phyloP scores from a whole-genome alignment of 2,113 vertebrate species.

The Reinhardtius hippoglossoides region DNA sequence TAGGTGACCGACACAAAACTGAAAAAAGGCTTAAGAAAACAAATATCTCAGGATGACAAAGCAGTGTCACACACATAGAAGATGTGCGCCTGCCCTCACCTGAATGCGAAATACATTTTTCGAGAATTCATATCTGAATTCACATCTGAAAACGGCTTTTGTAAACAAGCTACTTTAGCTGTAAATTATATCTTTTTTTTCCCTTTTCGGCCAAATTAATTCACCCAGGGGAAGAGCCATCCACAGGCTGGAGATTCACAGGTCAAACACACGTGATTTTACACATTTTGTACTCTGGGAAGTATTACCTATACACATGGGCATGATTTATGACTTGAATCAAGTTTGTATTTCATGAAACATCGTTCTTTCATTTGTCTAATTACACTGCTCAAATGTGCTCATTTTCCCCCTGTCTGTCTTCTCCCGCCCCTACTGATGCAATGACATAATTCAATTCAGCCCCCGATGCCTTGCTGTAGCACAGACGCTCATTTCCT shows the following conservation, averaged over 20 bases:
- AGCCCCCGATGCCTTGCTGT: slow-evolving; percentile 33
- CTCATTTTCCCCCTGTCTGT: slow-evolving; percentile 55
- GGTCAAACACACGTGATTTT: neutral
- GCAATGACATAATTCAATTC: slow-evolving; percentile 54
- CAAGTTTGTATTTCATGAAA: slow-evolving; percentile 32
- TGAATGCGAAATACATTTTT: too few relatives aligned
- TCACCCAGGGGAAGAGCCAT: neutral
- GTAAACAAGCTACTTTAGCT: too few relatives aligned
- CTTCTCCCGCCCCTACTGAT: slow-evolving; percentile 42
- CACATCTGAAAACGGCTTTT: too few relatives aligned
- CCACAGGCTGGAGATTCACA: neutral
- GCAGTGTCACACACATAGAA: too few relatives aligned
- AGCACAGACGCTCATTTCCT: slow-evolving; percentile 43
- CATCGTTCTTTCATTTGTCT: slow-evolving; percentile 68
- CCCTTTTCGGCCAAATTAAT: neutral
- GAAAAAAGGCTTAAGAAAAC: too few relatives aligned
- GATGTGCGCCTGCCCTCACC: too few relatives aligned
- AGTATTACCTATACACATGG: neutral
- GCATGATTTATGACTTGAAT: slow-evolving; percentile 67
- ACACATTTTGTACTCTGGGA: neutral
- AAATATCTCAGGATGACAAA: too few relatives aligned
- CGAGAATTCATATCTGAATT: too few relatives aligned
- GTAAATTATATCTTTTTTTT: too few relatives aligned
- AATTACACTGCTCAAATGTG: slow-evolving; percentile 69
- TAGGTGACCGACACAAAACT: too few relatives aligned